Evolutionary conservation across 2,113 vertebrate genomes (phyloP).

Genomic region (Orientallactaga bullata): DNA sequence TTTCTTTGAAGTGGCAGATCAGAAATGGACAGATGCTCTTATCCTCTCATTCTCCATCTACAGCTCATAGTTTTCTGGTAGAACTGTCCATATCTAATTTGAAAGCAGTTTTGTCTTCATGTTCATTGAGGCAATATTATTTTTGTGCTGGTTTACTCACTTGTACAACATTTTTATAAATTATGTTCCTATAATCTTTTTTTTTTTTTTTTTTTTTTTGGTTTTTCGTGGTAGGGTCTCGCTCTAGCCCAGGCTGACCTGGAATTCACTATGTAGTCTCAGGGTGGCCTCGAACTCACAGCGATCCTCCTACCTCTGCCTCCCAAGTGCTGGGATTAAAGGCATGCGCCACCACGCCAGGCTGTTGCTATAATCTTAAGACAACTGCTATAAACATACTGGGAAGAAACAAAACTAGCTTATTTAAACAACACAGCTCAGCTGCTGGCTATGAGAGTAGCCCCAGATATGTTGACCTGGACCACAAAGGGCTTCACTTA

Average conservation of each 20-base stretch:
- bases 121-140: neutral
- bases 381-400: neutral
- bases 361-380: neutral
- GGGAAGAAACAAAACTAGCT: neutral
- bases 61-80: neutral
- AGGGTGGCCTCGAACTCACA: too few relatives aligned
- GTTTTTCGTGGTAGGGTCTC: too few relatives aligned
- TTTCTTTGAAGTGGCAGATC: neutral
- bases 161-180: constrained; percentile 22
- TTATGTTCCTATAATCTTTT: neutral
- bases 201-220: too few relatives aligned
- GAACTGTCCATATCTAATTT: neutral
- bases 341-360: too few relatives aligned
- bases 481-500: neutral
- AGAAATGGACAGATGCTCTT: neutral
- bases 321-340: too few relatives aligned
- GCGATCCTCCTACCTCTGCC: too few relatives aligned
- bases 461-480: rapidly evolving
- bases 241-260: too few relatives aligned
- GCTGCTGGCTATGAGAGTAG: neutral
- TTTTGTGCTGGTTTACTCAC: neutral
- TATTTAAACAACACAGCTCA: neutral
- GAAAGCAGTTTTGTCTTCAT: neutral
- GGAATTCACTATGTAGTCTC: too few relatives aligned
- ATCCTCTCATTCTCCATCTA: neutral